Base-by-base conservation (phyloP, 2,888 invertebrate genomes). In the Sinotaia quadrata region DNA sequence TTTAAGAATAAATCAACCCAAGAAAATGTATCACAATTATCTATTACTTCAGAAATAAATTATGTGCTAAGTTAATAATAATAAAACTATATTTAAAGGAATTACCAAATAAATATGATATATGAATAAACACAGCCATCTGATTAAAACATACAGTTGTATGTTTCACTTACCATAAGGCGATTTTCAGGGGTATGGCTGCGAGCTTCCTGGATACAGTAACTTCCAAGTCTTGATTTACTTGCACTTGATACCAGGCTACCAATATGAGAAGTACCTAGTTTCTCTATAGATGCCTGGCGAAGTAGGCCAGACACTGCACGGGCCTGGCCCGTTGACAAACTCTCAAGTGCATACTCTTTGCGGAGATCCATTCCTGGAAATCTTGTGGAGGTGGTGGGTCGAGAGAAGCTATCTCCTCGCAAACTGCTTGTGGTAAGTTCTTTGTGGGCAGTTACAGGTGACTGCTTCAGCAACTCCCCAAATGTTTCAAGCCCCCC, bases 261-360 rank as follows among this genome's bases (percentile, higher is more conserved):
- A 57, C 81, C 81, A 60, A 84, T 81, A 63, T 82, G 77, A 15
- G 86, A 86, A 37, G 85, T 82, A 33, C 85, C 86, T 33, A 86
- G 81, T 72, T 84, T 83, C 75, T 86, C 86, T 24, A 86, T 76
- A 5, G 85, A 85, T 12, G 86, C 85, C 65, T 86, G 86, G 2
- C 84, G 77, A 34, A 87, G 73, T 36, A 86, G 75, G 51, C 87
- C 87, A 7, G 86, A 85, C 81, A 86, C 82, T n/a, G 84, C 83
- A 24, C 83, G 77, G 7, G 86, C 86, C 73, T 87, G 86, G 63
- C 81, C 82, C 7, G 82, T 81, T 63, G 81, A 83, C 44, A 87
- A 76, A 75, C 85, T 86, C 76, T 87, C 86, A 56, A 87, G 69
- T 33, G 83, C 80, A 72, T 83, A 83, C 68, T 85, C 85, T 63